phyloP scores from a whole-genome alignment of 2,797 vertebrate genomes.

The Balearica regulorum region DNA sequence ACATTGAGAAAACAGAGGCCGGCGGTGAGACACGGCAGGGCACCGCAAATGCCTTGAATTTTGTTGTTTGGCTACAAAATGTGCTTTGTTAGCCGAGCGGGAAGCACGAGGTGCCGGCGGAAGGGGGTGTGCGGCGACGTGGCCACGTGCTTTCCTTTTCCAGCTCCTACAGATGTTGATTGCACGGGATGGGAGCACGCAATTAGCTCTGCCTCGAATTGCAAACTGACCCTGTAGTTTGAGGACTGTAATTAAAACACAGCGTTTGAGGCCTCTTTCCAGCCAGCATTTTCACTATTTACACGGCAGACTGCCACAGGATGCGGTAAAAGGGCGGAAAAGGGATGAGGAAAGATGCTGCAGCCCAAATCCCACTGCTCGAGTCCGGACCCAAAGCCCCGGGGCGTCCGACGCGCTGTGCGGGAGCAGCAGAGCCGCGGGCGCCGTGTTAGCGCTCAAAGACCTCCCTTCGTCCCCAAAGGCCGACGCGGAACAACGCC shows the following conservation, averaged over 20 bases:
- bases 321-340: not conserved
- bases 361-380: not conserved
- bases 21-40: not conserved
- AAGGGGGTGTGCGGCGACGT: rapidly evolving
- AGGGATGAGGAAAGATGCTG: not conserved
- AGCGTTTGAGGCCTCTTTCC: not conserved
- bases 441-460: not conserved
- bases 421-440: not conserved
- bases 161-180: not conserved
- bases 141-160: not conserved
- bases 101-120: not conserved
- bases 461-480: not conserved
- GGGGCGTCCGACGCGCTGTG: rapidly evolving
- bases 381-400: not conserved
- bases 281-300: rapidly evolving
- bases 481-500: not conserved
- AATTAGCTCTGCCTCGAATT: not conserved
- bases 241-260: not conserved
- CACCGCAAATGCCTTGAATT: not conserved
- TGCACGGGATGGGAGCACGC: not conserved
- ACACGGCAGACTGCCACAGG: rapidly evolving
- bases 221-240: not conserved
- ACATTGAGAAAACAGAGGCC: not conserved
- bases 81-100: not conserved
- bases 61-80: not conserved